Conservation (phyloP, 2,113 vertebrate genomes). For the Hemichromis elongatus region DNA sequence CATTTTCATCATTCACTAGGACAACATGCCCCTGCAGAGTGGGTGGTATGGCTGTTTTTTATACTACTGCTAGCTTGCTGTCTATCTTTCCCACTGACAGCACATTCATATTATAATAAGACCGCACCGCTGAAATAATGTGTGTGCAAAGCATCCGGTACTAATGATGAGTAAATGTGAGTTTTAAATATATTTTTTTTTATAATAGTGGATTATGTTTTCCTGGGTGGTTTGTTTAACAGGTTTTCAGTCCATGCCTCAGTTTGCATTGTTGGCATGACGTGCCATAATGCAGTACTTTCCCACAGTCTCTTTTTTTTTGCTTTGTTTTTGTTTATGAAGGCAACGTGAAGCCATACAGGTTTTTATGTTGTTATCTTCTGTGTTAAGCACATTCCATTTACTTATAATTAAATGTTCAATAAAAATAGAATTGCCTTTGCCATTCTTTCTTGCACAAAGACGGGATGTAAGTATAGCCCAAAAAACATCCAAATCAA, state of each 20-base stretch:
- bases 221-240: neutral
- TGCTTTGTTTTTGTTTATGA: neutral
- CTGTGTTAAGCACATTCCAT: rapidly evolving
- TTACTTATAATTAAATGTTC: neutral
- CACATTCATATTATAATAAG: neutral
- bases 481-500: neutral
- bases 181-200: neutral
- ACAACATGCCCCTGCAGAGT: neutral
- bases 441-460: neutral
- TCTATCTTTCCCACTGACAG: neutral
- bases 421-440: neutral
- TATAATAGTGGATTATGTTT: neutral
- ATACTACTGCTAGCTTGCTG: neutral
- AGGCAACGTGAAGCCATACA: neutral
- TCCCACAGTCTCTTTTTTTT: neutral
- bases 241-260: neutral
- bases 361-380: neutral
- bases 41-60: neutral
- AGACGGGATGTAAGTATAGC: neutral
- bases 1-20: slow-evolving; percentile 6
- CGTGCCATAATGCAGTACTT: neutral
- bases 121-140: neutral
- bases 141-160: neutral
- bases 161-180: neutral
- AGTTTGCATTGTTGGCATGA: neutral